Evolutionary conservation across 2,888 invertebrate species (phyloP), one percentile per base, ranked within the genome.

Genomic region (Eupeodes latifasciatus): DNA sequence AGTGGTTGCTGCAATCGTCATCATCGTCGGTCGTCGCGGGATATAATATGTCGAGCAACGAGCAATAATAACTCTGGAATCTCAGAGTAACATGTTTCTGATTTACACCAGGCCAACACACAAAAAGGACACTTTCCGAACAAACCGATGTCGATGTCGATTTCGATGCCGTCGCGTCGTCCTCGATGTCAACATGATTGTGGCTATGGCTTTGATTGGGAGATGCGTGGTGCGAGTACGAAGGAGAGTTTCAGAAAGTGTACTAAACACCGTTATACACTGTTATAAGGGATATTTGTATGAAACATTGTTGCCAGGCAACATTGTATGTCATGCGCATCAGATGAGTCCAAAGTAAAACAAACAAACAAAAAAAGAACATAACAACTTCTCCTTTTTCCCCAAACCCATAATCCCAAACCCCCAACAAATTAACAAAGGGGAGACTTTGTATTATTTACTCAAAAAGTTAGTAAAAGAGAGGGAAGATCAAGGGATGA

Each of bases 291-390:
- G 66, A 19, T 59, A 74, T 36, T 71, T 19, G 74, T 82, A 75
- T 79, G 87, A 87, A 84, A 88, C 88, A 88, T 81, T 88, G 88
- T 88, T 88, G 88, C 88, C 78, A 85, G 57, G 88, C 88, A 85
- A 88, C 88, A 85, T 88, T 74, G 51, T 78, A 78, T 78, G 88
- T 7, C 88, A 85, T 88, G 88, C 88, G 88, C 88, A 85, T 27
- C 27, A 27, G 27, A 27, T 1, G 27, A 27, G 1, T 27, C 27
- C 27, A n/a, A 16, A 4, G 11, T 1, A 19, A 27, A 27, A 27
- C 47, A 11, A 51, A n/a, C 51, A 69, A 51, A 40, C 34, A 47
- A 64, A 51, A 19, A 51, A 5, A 62, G 12, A 40, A 67, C 36
- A 53, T 40, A 40, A 55, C 36, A 19, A 19, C 2, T 53, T 71